phyloP scores from a whole-genome alignment of 2,888 invertebrate genomes.

The Pseudoips prasinana region DNA sequence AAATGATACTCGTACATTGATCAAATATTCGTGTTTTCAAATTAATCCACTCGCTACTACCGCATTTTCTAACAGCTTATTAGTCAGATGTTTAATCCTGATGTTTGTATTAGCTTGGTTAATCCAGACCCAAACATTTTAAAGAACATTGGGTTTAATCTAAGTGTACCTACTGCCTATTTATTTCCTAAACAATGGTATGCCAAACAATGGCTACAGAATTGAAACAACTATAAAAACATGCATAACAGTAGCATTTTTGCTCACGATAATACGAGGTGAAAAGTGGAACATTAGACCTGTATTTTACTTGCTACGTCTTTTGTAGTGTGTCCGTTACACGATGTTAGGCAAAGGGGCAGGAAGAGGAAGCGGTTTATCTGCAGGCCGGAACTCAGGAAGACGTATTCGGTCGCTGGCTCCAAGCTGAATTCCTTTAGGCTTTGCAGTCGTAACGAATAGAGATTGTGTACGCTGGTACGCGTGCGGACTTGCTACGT shows the following conservation, averaged over 20 bases:
- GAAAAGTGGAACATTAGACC: slow-evolving; percentile 54
- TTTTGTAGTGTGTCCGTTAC: slow-evolving; percentile 71
- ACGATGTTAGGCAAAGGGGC: slow-evolving; percentile 75
- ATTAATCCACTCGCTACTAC: too few relatives aligned
- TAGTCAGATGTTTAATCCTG: too few relatives aligned
- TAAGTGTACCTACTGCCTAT: too few relatives aligned
- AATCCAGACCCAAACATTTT: too few relatives aligned
- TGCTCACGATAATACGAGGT: slow-evolving; percentile 33
- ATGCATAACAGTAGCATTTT: slow-evolving; percentile 14
- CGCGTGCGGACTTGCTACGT: too few relatives aligned
- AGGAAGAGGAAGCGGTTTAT: slow-evolving; percentile 80
- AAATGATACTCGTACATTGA: too few relatives aligned
- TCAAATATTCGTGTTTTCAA: too few relatives aligned
- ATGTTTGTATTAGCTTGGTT: too few relatives aligned
- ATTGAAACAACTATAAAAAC: slow-evolving; percentile 4
- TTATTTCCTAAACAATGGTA: too few relatives aligned
- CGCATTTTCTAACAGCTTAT: too few relatives aligned
- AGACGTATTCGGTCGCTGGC: slow-evolving; percentile 67
- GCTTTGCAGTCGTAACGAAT: slow-evolving; percentile 61
- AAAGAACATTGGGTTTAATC: too few relatives aligned
- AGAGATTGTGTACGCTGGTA: slow-evolving; percentile 45
- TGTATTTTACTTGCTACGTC: slow-evolving; percentile 60
- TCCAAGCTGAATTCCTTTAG: slow-evolving; percentile 66
- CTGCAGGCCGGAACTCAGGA: slow-evolving; percentile 76
- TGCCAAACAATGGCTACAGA: too few relatives aligned